phyloP scores from a whole-genome alignment of 1,140 invertebrate species.

The Camponotus floridanus region DNA sequence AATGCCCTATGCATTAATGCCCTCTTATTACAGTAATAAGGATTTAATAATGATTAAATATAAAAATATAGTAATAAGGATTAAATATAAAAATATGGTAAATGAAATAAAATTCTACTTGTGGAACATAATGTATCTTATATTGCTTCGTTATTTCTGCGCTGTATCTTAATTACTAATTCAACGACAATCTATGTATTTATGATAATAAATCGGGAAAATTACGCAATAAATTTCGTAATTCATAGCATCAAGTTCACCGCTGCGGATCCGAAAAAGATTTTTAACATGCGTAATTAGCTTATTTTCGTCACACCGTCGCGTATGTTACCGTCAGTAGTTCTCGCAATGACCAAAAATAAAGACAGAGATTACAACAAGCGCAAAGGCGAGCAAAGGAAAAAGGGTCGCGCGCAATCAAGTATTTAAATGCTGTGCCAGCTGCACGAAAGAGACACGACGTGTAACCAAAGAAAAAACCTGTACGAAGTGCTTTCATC shows the following conservation, averaged over 20 bases:
- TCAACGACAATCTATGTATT: neutral
- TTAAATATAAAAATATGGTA: neutral
- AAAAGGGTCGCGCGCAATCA: constrained; percentile 29
- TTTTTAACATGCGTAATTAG: constrained; percentile 50
- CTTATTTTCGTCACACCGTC: constrained; percentile 48
- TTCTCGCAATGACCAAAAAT: constrained; percentile 34
- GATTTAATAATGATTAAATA: too few species aligned
- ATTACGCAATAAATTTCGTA: neutral
- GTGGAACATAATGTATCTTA: neutral
- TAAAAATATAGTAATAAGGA: neutral
- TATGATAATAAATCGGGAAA: constrained; percentile 8
- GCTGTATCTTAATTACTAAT: neutral
- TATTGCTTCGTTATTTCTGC: neutral
- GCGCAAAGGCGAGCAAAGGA: neutral
- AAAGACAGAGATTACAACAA: constrained; percentile 35
- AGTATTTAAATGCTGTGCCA: constrained; percentile 54
- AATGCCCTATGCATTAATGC: neutral
- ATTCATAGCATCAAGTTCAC: neutral
- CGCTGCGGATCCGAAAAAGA: constrained; percentile 1
- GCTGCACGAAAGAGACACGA: constrained; percentile 25
- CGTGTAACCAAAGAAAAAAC: constrained; percentile 46
- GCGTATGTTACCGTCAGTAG: constrained; percentile 25
- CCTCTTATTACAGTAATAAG: neutral
- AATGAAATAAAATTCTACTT: neutral
- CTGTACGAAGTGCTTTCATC: constrained; percentile 22